Evolutionary conservation across 2,113 vertebrate species (phyloP).

Genomic region (Myotis brandtii): DNA sequence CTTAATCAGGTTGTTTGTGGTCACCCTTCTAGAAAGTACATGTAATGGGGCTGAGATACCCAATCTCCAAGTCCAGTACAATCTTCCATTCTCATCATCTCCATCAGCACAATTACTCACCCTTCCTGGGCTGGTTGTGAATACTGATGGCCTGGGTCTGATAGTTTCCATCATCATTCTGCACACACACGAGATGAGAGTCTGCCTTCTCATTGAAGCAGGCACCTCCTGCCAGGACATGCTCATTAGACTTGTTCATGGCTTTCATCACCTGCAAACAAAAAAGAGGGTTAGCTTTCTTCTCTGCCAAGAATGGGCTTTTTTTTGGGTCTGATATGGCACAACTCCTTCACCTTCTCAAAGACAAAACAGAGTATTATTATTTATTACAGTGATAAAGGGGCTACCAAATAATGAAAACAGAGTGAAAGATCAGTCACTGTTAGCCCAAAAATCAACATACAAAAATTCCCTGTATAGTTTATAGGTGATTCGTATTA

Average conservation of each 20-base stretch:
- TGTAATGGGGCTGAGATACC: neutral
- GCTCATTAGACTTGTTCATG: conserved; percentile 99
- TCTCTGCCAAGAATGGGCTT: neutral
- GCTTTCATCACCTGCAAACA: conserved; percentile 97
- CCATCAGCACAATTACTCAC: conserved; percentile 83
- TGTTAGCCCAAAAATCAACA: neutral
- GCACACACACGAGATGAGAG: conserved; percentile 97
- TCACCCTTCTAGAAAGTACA: conserved; percentile 4
- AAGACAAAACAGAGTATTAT: conserved; percentile 40
- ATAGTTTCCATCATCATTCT: conserved; percentile 99
- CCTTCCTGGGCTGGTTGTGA: conserved; percentile 97
- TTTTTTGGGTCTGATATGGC: neutral
- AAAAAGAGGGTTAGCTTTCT: conserved; percentile 9
- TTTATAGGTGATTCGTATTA: neutral
- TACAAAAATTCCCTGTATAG: neutral
- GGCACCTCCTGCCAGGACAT: conserved; percentile 96
- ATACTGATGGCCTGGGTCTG: conserved; percentile 99
- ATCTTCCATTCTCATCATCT: neutral
- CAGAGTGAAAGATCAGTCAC: neutral
- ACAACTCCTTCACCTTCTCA: neutral
- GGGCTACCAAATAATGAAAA: neutral
- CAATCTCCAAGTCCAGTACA: neutral
- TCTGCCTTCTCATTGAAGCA: conserved; percentile 98
- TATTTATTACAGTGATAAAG: conserved; percentile 14
- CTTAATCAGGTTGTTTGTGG: conserved; percentile 8